phyloP scores from a whole-genome alignment of 1,140 invertebrate species.

The Drosophila ambigua region DNA sequence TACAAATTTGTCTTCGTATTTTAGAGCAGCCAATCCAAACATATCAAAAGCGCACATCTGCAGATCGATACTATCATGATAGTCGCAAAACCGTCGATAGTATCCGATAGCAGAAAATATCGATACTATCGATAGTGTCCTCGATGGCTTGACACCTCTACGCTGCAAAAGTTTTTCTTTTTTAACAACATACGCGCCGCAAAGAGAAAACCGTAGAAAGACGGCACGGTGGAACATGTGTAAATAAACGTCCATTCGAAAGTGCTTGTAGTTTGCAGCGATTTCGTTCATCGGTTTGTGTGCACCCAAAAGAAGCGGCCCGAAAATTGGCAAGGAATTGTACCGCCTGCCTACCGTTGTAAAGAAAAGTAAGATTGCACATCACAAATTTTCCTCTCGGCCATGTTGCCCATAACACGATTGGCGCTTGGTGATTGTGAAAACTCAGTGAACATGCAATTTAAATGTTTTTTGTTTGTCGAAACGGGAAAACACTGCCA shows the following conservation, averaged over 20 bases:
- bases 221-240: conserved; percentile 40
- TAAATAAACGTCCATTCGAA: conserved; percentile 16
- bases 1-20: too few relatives aligned
- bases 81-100: too few relatives aligned
- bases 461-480: conserved; percentile 10
- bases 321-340: conserved; percentile 39
- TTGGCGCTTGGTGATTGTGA: neutral
- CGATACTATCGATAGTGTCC: too few relatives aligned
- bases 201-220: conserved; percentile 15
- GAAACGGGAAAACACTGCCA: conserved; percentile 29
- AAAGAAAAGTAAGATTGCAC: conserved; percentile 46
- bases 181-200: conserved; percentile 54
- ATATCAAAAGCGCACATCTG: too few relatives aligned
- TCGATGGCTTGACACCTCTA: conserved; percentile 63
- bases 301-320: conserved; percentile 27
- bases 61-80: too few relatives aligned
- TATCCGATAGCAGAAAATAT: too few relatives aligned
- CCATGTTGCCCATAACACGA: neutral
- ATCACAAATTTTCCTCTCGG: conserved; percentile 7
- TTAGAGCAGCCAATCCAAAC: too few relatives aligned
- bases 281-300: conserved; percentile 6
- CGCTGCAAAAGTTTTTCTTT: conserved; percentile 49
- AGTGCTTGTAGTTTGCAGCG: conserved; percentile 21
- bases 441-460: neutral
- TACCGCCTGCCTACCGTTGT: conserved; percentile 42